A percentile compares a stretch with the other conserved stretches of the same genome.
These are phyloP conservation scores for Urocitellus parryii DNA, from an alignment of 2,113 vertebrate species.

Conservation along the genomic window DNA sequence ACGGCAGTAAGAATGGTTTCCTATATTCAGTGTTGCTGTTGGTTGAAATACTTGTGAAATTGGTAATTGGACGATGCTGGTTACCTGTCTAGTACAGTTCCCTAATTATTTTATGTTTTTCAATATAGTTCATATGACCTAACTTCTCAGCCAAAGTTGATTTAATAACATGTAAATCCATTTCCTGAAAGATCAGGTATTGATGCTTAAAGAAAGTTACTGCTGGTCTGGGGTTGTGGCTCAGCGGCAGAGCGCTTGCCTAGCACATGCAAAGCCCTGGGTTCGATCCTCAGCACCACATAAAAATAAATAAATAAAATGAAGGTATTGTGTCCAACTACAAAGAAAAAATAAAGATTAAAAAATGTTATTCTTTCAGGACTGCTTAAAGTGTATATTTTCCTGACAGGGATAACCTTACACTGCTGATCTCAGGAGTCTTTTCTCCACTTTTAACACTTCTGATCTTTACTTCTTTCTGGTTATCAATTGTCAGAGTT, in stretches of 20 bases:
- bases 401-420: rapidly evolving
- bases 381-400: neutral
- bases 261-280: too few species aligned
- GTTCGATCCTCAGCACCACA: too few species aligned
- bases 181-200: neutral
- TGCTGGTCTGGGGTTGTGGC: too few species aligned
- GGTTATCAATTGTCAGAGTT: neutral
- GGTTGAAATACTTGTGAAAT: neutral
- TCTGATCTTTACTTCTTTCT: neutral
- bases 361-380: neutral
- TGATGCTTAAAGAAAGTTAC: neutral
- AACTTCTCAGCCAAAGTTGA: neutral
- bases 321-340: too few species aligned
- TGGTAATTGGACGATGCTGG: neutral
- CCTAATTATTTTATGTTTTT: neutral
- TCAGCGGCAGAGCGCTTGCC: too few species aligned
- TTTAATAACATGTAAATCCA: neutral
- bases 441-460: neutral
- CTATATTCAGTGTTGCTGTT: neutral
- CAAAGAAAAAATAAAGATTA: too few species aligned
- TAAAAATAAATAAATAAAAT: too few species aligned
- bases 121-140: neutral
- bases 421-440: neutral
- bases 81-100: neutral
- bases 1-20: neutral